Conservation (phyloP, 2,797 vertebrate species). For the Diceros bicornis region DNA sequence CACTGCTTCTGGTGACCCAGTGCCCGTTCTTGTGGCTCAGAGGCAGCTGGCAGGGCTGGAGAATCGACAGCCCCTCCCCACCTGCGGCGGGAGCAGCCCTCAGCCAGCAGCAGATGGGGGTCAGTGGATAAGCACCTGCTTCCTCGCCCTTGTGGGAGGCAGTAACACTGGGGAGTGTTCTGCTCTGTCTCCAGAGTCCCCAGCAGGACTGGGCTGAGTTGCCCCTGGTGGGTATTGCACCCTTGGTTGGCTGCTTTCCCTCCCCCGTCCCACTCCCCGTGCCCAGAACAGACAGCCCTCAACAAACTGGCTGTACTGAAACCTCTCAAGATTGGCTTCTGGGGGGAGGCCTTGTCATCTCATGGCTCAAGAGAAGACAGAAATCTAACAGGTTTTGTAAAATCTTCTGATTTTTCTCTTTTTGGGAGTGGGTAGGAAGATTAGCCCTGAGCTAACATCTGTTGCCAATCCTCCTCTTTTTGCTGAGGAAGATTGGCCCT, state of each 20-base stretch:
- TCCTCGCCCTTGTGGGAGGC: background rate
- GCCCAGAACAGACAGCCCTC: background rate
- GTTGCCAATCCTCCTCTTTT: no score
- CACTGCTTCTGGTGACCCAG: background rate
- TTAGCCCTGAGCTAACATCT: no score
- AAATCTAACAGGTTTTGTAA: background rate
- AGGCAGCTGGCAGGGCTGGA: background rate
- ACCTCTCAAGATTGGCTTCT: background rate
- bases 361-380: background rate
- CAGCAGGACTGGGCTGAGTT: background rate
- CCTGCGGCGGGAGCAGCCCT: background rate
- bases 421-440: no score
- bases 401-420: background rate
- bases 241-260: background rate
- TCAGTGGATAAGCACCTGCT: background rate
- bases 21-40: background rate
- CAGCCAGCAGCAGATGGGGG: no score
- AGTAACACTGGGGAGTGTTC: background rate
- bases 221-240: background rate
- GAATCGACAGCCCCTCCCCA: background rate
- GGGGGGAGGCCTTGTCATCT: background rate
- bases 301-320: background rate
- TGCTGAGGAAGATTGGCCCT: no score
- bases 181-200: background rate
- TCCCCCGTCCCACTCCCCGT: no score